Base-by-base conservation (phyloP, 1,140 invertebrate species). In the Brachionus paranguensis region DNA sequence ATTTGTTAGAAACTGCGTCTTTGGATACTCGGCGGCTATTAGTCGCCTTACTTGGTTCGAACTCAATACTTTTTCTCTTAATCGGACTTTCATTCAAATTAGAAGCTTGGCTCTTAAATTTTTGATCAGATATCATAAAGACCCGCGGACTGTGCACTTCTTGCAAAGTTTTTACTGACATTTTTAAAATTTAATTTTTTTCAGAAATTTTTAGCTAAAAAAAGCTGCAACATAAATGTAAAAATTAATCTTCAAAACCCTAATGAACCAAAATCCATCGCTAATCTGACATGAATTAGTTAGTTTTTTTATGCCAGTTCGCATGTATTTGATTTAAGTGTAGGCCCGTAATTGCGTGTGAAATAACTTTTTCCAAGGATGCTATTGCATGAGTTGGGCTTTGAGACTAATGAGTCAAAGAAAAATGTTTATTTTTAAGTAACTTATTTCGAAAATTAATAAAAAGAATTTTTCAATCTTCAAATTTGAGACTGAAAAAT, bases 261-360 rank as follows among this genome's bases (percentile, higher is more conserved):
- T 72, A 72, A 72, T 72, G 68, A 72, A 43, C 29, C 17, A 72
- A 72, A 43, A 43, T 37, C n/a, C 33, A 72, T 14, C 20, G 33
- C 65, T 72, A 72, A 72, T 72, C 68, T 72, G 68, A 72, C 68
- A 72, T 43, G 68, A 72, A 43, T 72, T 72, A 17, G 17, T 72
- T 41, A 37, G 14, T 65, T 65, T 7, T n/a, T 33, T 41, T 68
- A 14, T 68, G 10, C 20, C 20, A 60, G 17, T 20, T 60, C 8
- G 53, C 53, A 60, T 60, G 53, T 60, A 60, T 60, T 60, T 60
- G 8, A 5, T 60, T 60, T 60, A 60, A 27, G 53, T 60, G 53
- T 60, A 60, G 53, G 53, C 53, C 10, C 53, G 17, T 60, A 60
- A 20, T 60, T 27, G 53, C 53, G 20, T 60, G 53, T 20, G 17